These are phyloP conservation scores for Phenganax subtilis DNA, from an alignment of 92 coral and sea anemone species.

Conservation along the genomic window DNA sequence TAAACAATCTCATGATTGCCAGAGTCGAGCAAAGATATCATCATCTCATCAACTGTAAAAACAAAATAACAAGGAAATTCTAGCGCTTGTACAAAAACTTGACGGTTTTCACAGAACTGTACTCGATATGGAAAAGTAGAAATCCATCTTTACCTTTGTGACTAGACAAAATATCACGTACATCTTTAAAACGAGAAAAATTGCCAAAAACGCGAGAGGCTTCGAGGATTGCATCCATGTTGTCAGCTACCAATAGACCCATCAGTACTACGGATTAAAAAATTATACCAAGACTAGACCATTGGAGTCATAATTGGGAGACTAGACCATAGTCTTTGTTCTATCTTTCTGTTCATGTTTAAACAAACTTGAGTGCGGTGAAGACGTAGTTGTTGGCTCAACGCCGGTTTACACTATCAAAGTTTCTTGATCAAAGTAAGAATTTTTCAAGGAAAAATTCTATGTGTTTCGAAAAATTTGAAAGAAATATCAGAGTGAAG, in stretches of 20 bases:
- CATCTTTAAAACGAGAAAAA: slow-evolving; percentile 74
- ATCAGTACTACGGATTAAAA: slow-evolving; percentile 61
- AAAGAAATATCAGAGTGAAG: neutral
- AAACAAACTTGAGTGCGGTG: no score
- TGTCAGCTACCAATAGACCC: slow-evolving; percentile 78
- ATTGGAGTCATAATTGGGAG: neutral
- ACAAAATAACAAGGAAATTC: neutral
- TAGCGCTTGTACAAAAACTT: neutral
- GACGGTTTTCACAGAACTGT: neutral
- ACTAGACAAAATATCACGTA: slow-evolving; percentile 64
- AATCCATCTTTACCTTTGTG: slow-evolving; percentile 62
- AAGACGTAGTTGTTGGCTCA: no score
- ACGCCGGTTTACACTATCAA: no score
- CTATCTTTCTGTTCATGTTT: neutral
- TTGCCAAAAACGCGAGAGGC: slow-evolving; percentile 93
- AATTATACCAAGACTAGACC: neutral
- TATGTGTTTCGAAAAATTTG: no score
- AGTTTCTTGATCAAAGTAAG: no score
- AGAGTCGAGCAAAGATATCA: slow-evolving; percentile 92
- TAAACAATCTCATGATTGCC: slow-evolving; percentile 95
- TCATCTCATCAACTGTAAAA: slow-evolving; percentile 81
- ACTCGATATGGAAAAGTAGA: neutral
- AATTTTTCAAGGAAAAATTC: no score
- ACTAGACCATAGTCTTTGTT: neutral
- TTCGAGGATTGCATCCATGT: slow-evolving; percentile 99